Evolutionary conservation across 2,888 invertebrate genomes (phyloP), one percentile per base, ranked within the genome.

Genomic region (Orchesella flavescens): DNA sequence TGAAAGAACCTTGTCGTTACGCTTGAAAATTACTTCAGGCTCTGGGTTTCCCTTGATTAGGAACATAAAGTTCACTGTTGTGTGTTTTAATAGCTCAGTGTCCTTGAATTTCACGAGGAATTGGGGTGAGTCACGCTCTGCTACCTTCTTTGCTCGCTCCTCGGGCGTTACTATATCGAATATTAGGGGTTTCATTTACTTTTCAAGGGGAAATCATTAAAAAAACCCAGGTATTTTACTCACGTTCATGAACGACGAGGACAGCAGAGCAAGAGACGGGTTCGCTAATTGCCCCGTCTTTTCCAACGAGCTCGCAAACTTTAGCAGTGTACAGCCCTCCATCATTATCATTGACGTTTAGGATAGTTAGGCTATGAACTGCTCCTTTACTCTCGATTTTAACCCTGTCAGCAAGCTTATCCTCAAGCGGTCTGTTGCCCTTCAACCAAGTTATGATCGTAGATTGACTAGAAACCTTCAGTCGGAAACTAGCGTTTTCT

Each of bases 321-420:
- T 95, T 93, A 65, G 96, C 96, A 0, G 96, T 96, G 90, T 98
- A 98, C 61, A 96, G 93, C 69, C 97, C 97, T n/a, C 94, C 93
- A 90, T 98, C 98, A 43, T 93, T 93, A 88, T 94, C 91, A 24
- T 91, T 90, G 89, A 94, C 94, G 90, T 96, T 95, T 89, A 93
- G 93, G 86, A 95, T 93, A 88, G 94, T 93, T 87, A 98, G 91
- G 79, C 93, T 94, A 77, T 92, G 92, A 44, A 92, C 92, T 86
- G 92, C 93, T 79, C 93, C 93, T 23, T 92, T 92, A 73, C 92
- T 92, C 9, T 93, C 92, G 87, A 93, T 92, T 86, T 91, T 92
- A 73, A 95, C 93, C 17, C 95, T 92, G 89, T 95, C 95, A 86
- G 95, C 94, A 76, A 95, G 91, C 73, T 92, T 93, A 90, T 95